Evolutionary conservation across 2,113 vertebrate species (phyloP), one percentile per base, ranked within the genome.

Genomic region (Hippocampus guttulatus): DNA sequence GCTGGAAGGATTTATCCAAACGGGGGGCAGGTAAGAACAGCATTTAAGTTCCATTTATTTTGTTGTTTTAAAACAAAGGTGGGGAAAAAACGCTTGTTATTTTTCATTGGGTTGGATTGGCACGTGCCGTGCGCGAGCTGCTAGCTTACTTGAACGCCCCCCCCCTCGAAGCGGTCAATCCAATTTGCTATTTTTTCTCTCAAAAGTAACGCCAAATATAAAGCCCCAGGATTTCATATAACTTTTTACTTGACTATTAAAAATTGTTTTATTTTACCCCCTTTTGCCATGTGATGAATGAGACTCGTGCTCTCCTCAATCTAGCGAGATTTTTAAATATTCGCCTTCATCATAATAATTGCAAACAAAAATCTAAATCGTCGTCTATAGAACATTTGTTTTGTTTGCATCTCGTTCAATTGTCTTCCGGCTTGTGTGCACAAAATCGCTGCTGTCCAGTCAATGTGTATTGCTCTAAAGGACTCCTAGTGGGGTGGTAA

Each of bases 1-100:
- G 81, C 80, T 71, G 84, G 80, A 76, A 79, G 87, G 82, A 81
- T 87, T 70, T 74, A 62, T 60, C 25, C 27, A 65, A 25, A 8
- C n/a, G 76, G 63, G 84, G 81, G 79, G 81, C 80, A 92, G 90
- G 91, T 90, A 84, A 85, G 87, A 80, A 52, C 66, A n/a, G 14
- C 21, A 20, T 25, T 4, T 5, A 20, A 33, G 0, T 55, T n/a
- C 25, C n/a, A 15, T 66, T 7, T 15, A 18, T 47, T 47, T 16
- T 16, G 5, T 1, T 43, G 1, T 47, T 7, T 61, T 8, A 2
- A 61, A 61, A 61, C 16, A 23, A 18, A 61, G 8, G 27, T 4
- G 3, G 27, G 18, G 5, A 18, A n/a, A 21, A 30, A 30, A 30
- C 12, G 25, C 5, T 60, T 27, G 54, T 2, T 23, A 25, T 58